Percentiles rank a stretch among this genome's conserved stretches.
Evolutionary conservation across 2,113 vertebrate genomes (phyloP).

Genomic region (Protobothrops mucrosquamatus): DNA sequence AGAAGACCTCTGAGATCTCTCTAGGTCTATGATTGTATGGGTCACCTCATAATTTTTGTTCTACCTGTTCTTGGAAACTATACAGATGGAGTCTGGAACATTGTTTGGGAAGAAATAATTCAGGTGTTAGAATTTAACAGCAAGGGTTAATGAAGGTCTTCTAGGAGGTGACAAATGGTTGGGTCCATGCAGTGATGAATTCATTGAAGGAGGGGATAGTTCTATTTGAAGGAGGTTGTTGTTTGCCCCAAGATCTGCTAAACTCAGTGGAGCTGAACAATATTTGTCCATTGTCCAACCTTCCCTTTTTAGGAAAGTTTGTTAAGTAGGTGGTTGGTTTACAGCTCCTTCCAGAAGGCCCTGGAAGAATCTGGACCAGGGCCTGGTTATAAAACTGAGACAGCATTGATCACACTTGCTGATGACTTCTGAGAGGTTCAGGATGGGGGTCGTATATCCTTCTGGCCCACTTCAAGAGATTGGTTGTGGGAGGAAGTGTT

Average conservation of each 20-base stretch:
- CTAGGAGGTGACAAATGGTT: background rate
- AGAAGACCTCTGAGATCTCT: background rate
- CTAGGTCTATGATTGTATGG: background rate
- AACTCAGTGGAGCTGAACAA: background rate
- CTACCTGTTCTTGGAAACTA: conserved; percentile 34
- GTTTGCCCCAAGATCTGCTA: background rate
- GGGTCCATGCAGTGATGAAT: background rate
- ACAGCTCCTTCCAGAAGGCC: background rate
- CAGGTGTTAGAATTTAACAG: background rate
- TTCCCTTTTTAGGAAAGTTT: background rate
- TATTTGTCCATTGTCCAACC: background rate
- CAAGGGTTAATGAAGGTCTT: background rate
- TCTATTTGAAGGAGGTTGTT: background rate
- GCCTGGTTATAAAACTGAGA: background rate
- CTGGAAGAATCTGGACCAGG: background rate
- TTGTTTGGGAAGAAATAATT: conserved; percentile 52
- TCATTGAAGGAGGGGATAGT: background rate
- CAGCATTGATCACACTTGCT: background rate
- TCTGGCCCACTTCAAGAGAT: background rate
- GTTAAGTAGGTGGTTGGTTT: background rate
- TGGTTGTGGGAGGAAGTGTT: background rate
- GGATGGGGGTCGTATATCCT: background rate
- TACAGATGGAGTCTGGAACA: background rate
- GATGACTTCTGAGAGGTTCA: background rate
- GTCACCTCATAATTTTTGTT: conserved; percentile 31